A percentile compares a stretch with the other conserved stretches of the same genome.
phyloP scores from a whole-genome alignment of 1,140 invertebrate genomes.

The Drosophila kurseongensis region DNA sequence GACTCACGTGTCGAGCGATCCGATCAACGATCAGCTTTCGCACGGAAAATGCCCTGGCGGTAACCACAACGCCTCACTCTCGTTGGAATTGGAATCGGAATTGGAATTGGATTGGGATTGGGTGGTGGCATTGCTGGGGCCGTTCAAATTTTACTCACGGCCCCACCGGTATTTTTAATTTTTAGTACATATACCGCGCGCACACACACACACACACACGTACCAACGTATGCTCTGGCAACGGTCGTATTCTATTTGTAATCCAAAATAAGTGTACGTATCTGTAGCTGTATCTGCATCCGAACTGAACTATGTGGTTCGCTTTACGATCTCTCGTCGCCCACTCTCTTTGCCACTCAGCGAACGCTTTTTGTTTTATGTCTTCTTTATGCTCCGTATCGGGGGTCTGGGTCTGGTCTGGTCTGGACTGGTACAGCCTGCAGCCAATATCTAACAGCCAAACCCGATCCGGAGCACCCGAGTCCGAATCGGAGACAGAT shows the following conservation, averaged over 20 bases:
- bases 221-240: conserved; percentile 36
- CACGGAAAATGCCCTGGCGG: conserved; percentile 11
- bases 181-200: conserved; percentile 50
- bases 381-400: conserved; percentile 26
- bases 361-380: conserved; percentile 33
- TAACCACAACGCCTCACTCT: conserved; percentile 37
- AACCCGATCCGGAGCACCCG: neutral
- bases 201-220: conserved; percentile 14
- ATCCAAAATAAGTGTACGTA: conserved; percentile 78
- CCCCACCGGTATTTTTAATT: conserved; percentile 76
- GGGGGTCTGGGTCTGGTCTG: neutral
- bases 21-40: conserved; percentile 17
- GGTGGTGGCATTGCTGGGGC: conserved; percentile 23
- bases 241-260: conserved; percentile 82
- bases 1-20: conserved; percentile 21
- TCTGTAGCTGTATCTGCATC: conserved; percentile 50
- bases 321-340: conserved; percentile 62
- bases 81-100: conserved; percentile 6
- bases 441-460: neutral
- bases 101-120: conserved; percentile 5
- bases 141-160: conserved; percentile 46
- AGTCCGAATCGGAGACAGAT: conserved; percentile 1
- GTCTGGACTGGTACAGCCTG: neutral
- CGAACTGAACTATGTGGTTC: conserved; percentile 66
- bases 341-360: conserved; percentile 35